phyloP scores from a whole-genome alignment of 2,113 vertebrate genomes.

The Centrocercus urophasianus region DNA sequence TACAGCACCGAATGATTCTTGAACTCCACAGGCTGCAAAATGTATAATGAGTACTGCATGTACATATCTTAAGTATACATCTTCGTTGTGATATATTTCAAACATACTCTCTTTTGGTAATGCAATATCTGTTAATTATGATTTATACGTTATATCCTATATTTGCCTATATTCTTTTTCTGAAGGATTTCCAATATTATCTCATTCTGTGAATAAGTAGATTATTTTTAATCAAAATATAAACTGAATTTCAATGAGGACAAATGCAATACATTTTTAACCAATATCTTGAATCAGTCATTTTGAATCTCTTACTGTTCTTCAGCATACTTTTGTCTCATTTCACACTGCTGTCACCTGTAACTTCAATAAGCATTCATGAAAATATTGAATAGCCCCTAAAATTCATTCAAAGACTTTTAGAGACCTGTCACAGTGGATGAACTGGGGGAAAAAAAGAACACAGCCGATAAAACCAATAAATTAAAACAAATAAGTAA shows the following conservation, averaged over 20 bases:
- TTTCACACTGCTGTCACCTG: not conserved
- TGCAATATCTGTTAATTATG: not conserved
- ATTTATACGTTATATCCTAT: not conserved
- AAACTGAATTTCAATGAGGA: not conserved
- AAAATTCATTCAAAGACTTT: not conserved
- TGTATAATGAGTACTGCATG: not conserved
- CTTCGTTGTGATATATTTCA: not conserved
- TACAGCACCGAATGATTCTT: not conserved
- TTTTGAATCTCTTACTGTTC: not conserved
- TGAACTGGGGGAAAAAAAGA: not conserved
- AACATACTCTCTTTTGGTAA: not conserved
- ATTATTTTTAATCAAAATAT: not conserved
- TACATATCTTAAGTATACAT: not conserved
- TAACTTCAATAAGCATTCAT: not conserved
- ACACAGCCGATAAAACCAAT: too few relatives aligned
- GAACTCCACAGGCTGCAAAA: not conserved
- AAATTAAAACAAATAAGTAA: not conserved
- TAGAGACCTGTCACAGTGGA: not conserved
- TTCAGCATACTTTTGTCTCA: not conserved
- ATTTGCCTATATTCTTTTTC: not conserved
- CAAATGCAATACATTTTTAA: not conserved
- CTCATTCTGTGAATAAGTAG: not conserved
- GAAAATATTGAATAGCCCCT: not conserved
- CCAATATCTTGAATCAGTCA: not conserved
- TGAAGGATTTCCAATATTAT: not conserved